Base-by-base conservation (phyloP, 2,113 vertebrate genomes). In the Oryzias curvinotus region DNA sequence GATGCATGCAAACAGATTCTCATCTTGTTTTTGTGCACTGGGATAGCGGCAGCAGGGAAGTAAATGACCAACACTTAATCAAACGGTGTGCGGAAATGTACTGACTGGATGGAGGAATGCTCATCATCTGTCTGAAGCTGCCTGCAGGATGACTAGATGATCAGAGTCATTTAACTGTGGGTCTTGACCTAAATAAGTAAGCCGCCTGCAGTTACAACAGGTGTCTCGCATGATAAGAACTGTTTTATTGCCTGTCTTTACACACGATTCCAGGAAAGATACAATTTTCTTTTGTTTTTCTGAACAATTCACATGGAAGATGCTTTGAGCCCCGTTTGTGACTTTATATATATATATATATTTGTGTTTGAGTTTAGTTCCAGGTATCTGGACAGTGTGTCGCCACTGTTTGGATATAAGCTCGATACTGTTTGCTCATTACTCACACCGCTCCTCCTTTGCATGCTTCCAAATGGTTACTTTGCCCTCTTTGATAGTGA, bases 341-440 rank as follows among this genome's bases (percentile, higher is more conserved):
- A 36, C 36, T 49, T 41, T 45, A 10, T 56, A 66, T 60, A 58
- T 52, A 25, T 25, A 5, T 70, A 58, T 52, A 25, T 25, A 5
- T 70, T 59, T 67, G 23, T 65, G 59, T 53, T 49, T 52, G 48
- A 52, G 61, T 67, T 67, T 50, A 50, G 51, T 53, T 65, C 42
- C 5, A 41, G 54, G 53, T 21, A 21, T 59, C 52, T 66, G 51
- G 53, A 30, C 65, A 62, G 57, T 75, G 42, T 42, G 57, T 73
- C 63, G 86, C 80, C 67, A 56, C 71, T 83, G 77, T 86, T 85
- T 84, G 73, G 26, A 55, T 51, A 48, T 28, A 19, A 19, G 56
- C 64, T 73, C 65, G 60, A 63, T 45, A 47, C 63, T 84, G 72
- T 86, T 85, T 87, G 78, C 77, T 84, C 54, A 64, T 80, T 87